These are phyloP conservation scores for Drosophila cracens DNA, from an alignment of 2,888 invertebrate genomes.

Conservation along the genomic window DNA sequence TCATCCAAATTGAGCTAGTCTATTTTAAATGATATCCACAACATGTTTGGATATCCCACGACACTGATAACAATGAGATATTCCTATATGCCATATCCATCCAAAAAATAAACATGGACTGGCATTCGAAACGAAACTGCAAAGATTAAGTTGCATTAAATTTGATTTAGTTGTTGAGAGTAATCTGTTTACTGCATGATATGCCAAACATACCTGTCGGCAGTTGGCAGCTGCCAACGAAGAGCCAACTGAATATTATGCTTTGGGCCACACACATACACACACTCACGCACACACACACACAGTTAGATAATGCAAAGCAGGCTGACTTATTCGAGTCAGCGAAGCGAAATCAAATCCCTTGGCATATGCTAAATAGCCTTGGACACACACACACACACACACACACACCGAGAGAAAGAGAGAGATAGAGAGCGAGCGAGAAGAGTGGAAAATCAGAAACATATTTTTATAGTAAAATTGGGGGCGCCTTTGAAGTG, in stretches of 20 bases:
- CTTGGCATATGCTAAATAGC: slow-evolving; percentile 60
- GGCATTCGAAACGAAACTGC: not conserved
- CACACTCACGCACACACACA: not conserved
- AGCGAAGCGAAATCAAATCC: slow-evolving; percentile 52
- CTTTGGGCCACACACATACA: slow-evolving; percentile 23
- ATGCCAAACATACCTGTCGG: not conserved
- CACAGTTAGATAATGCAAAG: slow-evolving; percentile 10
- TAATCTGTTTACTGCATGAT: slow-evolving; percentile 11
- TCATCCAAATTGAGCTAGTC: not conserved
- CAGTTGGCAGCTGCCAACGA: slow-evolving; percentile 22
- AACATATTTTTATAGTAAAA: slow-evolving; percentile 45
- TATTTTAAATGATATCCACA: not conserved
- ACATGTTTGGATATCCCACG: no score
- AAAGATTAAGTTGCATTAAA: not conserved
- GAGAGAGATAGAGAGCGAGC: not conserved
- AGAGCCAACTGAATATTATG: slow-evolving; percentile 25
- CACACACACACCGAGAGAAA: not conserved
- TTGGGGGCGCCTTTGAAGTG: slow-evolving; percentile 58
- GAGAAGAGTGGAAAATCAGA: slow-evolving; percentile 37
- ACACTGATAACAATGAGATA: not conserved
- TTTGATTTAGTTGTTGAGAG: not conserved
- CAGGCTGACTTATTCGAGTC: slow-evolving; percentile 48
- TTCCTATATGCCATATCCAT: not conserved
- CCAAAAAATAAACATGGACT: not conserved
- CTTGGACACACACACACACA: slow-evolving; percentile 36